Base-by-base conservation (phyloP, 2,888 invertebrate species). In the Macrosoma leucophasiata region DNA sequence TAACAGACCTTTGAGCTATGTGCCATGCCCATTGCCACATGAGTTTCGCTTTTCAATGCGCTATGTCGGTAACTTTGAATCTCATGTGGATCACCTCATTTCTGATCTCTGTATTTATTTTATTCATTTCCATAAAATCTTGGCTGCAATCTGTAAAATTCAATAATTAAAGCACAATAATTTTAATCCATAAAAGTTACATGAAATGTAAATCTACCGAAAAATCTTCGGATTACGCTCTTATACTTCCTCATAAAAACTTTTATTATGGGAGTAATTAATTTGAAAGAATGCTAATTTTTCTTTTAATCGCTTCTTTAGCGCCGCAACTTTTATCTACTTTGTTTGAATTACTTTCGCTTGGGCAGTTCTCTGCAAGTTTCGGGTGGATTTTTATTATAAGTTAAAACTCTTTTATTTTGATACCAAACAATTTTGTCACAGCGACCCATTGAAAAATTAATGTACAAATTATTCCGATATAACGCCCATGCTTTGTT, bases 241-340 rank as follows among this genome's bases (percentile, higher is more conserved):
- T 56, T 59, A 59, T 62, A 65, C 58, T 67, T 67, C 55, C 63
- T 44, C 59, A 64, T 73, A 71, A 72, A 74, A 75, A 67, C 67
- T 74, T 75, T 78, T 72, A 67, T 72, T 77, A 73, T 65, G 68
- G 62, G 67, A 68, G 74, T 78, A 82, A 81, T 81, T 82, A 81
- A 79, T 81, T 78, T 71, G 65, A 67, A 75, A 78, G 79, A 79
- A 77, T 79, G 79, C 71, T 62, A 81, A 81, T 81, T 81, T 82
- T 76, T 77, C 75, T 73, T 79, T 77, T 76, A 78, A 77, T 81
- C 75, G 75, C 77, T 78, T 74, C 73, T 71, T 75, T 71, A 69
- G 71, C 69, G 66, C 66, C 67, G 64, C 74, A 75, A 82, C 76
- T 82, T 79, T 79, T 78, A 78, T 77, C 78, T 77, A 75, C 78